Conservation (phyloP, 2,113 vertebrate genomes). For the Epinephelus cyanopodus region DNA sequence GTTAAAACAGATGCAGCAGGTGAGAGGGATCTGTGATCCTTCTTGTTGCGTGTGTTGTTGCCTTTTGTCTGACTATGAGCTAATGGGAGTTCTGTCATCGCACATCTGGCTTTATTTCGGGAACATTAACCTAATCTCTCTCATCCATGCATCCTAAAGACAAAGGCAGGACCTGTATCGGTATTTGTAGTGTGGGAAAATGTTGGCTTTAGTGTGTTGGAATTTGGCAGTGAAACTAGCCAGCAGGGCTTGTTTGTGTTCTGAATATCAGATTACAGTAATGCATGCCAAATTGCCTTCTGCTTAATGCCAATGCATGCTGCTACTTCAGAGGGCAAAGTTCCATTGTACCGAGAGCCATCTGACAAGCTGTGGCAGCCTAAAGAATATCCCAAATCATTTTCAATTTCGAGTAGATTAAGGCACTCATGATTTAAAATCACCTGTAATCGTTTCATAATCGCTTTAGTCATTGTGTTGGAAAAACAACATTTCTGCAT, state of each 20-base stretch:
- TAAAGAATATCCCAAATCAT: background rate
- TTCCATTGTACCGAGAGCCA: slow-evolving; percentile 53
- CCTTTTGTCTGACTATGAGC: background rate
- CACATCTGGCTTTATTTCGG: slow-evolving; percentile 30
- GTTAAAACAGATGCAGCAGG: slow-evolving; percentile 26
- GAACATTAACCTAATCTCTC: slow-evolving; percentile 12
- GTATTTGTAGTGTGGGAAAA: slow-evolving; percentile 37
- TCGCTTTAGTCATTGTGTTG: background rate
- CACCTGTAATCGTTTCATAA: background rate
- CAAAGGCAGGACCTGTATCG: slow-evolving; percentile 31
- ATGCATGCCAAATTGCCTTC: slow-evolving; percentile 65
- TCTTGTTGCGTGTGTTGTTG: background rate
- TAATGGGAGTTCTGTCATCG: slow-evolving; percentile 3
- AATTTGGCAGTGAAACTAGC: slow-evolving; percentile 68
- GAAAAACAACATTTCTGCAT: too few species aligned
- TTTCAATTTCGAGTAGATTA: background rate
- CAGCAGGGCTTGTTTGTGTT: slow-evolving; percentile 78
- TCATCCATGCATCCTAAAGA: slow-evolving; percentile 9
- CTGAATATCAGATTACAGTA: slow-evolving; percentile 69
- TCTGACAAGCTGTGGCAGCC: slow-evolving; percentile 40
- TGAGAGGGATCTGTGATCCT: slow-evolving; percentile 4
- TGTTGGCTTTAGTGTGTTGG: slow-evolving; percentile 52
- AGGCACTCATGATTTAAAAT: background rate
- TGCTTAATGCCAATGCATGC: slow-evolving; percentile 68
- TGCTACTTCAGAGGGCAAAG: slow-evolving; percentile 62